These are phyloP conservation scores for Lasioglossum marginatum DNA, from an alignment of 2,888 invertebrate species.

Conservation along the genomic window DNA sequence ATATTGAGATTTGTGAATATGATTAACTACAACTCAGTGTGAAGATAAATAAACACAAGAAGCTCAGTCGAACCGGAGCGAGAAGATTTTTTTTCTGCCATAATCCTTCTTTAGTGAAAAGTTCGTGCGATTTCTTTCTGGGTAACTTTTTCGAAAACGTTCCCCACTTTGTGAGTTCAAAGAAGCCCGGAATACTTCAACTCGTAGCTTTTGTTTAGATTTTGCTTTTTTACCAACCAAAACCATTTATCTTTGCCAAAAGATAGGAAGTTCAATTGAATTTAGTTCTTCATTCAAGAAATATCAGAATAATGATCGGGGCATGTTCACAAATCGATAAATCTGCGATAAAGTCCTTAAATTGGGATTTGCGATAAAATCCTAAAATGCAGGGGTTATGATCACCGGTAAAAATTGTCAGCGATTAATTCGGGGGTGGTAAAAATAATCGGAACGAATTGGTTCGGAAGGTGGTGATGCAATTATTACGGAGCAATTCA, in stretches of 20 bases:
- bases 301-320: not conserved
- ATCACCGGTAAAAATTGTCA: not conserved
- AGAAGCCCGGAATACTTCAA: not conserved
- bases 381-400: not conserved
- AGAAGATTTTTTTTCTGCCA: not conserved
- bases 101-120: not conserved
- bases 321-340: not conserved
- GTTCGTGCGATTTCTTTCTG: slow-evolving; percentile 7
- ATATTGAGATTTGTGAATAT: too few relatives aligned
- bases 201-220: not conserved
- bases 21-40: not conserved
- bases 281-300: not conserved
- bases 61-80: not conserved
- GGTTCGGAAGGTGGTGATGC: not conserved
- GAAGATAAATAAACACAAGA: not conserved
- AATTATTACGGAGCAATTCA: slow-evolving; percentile 31
- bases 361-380: not conserved
- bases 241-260: not conserved
- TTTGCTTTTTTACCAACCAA: not conserved
- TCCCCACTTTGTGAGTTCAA: not conserved
- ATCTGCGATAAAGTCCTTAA: not conserved
- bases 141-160: slow-evolving; percentile 13
- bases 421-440: not conserved
- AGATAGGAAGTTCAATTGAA: not conserved
- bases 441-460: not conserved